Percentiles rank a stretch among this genome's conserved stretches.
Conservation (phyloP, 1,140 invertebrate species). For the Pemphigus obesinymphae region DNA sequence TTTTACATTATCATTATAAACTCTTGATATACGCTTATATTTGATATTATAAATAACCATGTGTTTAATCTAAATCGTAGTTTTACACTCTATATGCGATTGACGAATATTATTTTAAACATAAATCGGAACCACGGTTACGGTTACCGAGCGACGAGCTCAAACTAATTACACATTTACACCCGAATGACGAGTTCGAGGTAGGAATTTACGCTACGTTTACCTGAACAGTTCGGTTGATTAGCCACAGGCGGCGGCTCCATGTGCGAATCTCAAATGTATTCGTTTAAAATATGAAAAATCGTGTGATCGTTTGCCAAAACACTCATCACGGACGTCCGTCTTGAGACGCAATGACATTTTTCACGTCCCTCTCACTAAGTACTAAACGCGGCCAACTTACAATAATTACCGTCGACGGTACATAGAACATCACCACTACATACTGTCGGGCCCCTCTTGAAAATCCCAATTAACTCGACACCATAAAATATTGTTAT, state of each 20-base stretch:
- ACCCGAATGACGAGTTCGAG: too few species aligned
- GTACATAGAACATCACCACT: too few species aligned
- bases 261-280: not conserved
- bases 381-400: not conserved
- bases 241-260: not conserved
- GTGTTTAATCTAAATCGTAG: too few species aligned
- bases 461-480: not conserved
- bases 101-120: too few species aligned
- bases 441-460: too few species aligned
- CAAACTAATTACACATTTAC: too few species aligned
- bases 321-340: not conserved
- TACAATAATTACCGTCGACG: not conserved
- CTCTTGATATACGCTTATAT: too few species aligned
- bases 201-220: not conserved
- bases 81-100: too few species aligned
- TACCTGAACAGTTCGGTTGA: not conserved
- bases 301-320: constrained; percentile 17
- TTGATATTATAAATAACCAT: too few species aligned
- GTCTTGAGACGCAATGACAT: not conserved
- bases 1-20: too few species aligned
- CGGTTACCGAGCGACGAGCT: too few species aligned
- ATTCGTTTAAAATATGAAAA: not conserved
- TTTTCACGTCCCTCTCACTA: not conserved
- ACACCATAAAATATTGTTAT: not conserved
- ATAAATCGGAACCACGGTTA: too few species aligned